phyloP scores from a whole-genome alignment of 2,888 invertebrate genomes.

The Strigamia transsilvanica region DNA sequence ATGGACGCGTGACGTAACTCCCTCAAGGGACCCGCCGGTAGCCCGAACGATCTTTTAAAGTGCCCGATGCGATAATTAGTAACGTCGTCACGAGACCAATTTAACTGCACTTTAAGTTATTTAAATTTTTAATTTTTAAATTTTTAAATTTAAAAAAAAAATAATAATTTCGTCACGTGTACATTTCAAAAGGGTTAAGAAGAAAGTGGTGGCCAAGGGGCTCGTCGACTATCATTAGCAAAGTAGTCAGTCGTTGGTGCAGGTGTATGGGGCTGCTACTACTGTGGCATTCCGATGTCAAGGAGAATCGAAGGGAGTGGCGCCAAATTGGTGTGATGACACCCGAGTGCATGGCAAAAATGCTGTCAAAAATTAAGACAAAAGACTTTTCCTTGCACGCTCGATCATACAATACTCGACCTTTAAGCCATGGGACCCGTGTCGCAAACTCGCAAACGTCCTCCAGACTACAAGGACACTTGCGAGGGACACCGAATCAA shows the following conservation, averaged over 20 bases:
- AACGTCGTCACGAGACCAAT: neutral
- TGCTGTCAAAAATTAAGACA: conserved; percentile 41
- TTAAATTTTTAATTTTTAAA: neutral
- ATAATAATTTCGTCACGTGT: neutral
- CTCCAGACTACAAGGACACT: neutral
- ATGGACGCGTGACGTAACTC: neutral
- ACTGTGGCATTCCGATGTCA: neutral
- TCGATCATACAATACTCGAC: neutral
- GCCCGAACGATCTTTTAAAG: neutral
- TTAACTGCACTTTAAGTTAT: neutral
- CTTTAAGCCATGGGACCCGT: neutral
- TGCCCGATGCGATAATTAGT: neutral
- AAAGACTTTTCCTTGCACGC: neutral
- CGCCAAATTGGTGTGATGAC: conserved; percentile 37
- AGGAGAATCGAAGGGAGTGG: neutral
- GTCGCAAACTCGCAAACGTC: conserved; percentile 24
- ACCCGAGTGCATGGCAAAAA: conserved; percentile 17
- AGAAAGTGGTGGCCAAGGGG: neutral
- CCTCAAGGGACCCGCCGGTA: neutral
- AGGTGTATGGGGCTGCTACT: conserved; percentile 1
- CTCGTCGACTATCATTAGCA: conserved; percentile 28
- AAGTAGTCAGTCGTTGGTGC: neutral
- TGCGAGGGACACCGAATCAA: neutral
- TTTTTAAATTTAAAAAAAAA: no score
- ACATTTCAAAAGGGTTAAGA: conserved; percentile 17